Percentiles rank a stretch among this genome's conserved stretches.
Conservation (phyloP, 2,888 invertebrate genomes). For the Pammene fasciana region DNA sequence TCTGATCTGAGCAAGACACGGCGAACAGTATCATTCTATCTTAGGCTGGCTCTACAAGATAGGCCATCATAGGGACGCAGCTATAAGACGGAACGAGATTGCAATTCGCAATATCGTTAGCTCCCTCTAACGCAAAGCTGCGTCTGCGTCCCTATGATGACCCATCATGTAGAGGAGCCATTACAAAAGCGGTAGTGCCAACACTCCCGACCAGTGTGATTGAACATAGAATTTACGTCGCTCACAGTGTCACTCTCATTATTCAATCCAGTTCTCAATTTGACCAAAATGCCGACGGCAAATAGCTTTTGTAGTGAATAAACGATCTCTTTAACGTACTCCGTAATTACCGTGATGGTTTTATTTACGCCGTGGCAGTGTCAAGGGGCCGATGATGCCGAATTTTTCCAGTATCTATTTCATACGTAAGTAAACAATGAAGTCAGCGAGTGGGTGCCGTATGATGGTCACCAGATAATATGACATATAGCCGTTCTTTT, state of each 20-base stretch:
- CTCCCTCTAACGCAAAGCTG: too few species aligned
- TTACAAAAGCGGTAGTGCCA: background rate
- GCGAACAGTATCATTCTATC: too few species aligned
- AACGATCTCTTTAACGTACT: conserved; percentile 44
- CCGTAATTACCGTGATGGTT: conserved; percentile 40
- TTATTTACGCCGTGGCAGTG: conserved; percentile 18
- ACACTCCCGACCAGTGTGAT: conserved; percentile 10
- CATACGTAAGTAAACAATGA: background rate
- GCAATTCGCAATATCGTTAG: too few species aligned
- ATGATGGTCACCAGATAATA: background rate
- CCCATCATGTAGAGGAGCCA: too few species aligned
- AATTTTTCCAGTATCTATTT: background rate
- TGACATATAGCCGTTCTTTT: background rate
- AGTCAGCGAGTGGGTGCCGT: background rate
- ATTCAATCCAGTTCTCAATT: conserved; percentile 62
- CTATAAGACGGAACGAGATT: too few species aligned
- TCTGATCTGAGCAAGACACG: too few species aligned
- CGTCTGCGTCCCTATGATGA: too few species aligned
- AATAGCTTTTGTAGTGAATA: conserved; percentile 57
- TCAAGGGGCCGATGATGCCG: background rate
- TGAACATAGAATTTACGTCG: conserved; percentile 35
- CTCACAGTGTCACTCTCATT: conserved; percentile 49
- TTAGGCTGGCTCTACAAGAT: too few species aligned
- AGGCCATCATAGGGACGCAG: too few species aligned
- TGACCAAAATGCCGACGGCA: conserved; percentile 57